phyloP scores from a whole-genome alignment of 2,888 invertebrate species.

The Cacoxenus indagator region DNA sequence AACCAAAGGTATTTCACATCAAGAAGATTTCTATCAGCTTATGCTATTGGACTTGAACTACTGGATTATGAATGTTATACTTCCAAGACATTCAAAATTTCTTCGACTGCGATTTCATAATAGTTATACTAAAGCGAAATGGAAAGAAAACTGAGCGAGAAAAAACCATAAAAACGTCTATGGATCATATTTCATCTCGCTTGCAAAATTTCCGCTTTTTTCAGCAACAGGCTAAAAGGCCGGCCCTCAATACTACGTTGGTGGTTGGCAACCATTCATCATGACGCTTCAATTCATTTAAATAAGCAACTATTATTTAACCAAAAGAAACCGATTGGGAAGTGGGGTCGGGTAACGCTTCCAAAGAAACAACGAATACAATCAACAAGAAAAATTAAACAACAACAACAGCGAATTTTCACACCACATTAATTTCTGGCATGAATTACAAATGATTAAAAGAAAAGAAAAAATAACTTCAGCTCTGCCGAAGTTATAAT shows the following conservation, averaged over 20 bases:
- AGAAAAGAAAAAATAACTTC: background rate
- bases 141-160: background rate
- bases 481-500: background rate
- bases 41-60: too few relatives aligned
- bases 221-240: background rate
- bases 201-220: constrained; percentile 20
- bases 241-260: background rate
- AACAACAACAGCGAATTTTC: constrained; percentile 37
- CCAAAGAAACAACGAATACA: background rate
- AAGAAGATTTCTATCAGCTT: too few relatives aligned
- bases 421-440: constrained; percentile 46
- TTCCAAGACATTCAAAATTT: background rate
- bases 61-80: background rate
- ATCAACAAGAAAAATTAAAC: background rate
- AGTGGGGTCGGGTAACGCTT: too few relatives aligned
- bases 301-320: constrained; percentile 30
- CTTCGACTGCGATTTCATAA: background rate
- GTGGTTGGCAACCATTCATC: background rate
- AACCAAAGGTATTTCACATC: too few relatives aligned
- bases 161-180: background rate
- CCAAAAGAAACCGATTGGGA: too few relatives aligned
- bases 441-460: constrained; percentile 23
- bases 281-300: constrained; percentile 37
- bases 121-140: background rate
- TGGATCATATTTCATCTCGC: constrained; percentile 11